Evolutionary conservation across 1,140 invertebrate genomes (phyloP).

Genomic region (Neelides sp.): DNA sequence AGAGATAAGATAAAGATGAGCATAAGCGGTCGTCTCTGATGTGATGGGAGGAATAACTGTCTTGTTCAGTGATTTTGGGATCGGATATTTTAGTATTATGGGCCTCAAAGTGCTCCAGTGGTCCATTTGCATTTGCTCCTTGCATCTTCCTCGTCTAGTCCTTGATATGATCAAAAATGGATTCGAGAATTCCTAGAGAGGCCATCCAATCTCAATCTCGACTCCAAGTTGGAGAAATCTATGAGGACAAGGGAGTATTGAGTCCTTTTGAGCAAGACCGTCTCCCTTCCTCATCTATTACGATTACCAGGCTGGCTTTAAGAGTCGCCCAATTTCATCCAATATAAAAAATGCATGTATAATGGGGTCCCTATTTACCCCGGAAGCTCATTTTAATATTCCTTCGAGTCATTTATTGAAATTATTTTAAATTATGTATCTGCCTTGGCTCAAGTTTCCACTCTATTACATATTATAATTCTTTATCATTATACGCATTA

Average conservation of each 20-base stretch:
- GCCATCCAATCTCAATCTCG: too few species aligned
- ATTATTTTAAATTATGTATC: too few species aligned
- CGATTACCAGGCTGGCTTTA: neutral
- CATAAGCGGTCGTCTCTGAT: neutral
- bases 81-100: conserved; percentile 26
- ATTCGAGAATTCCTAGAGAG: too few species aligned
- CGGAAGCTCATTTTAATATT: too few species aligned
- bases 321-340: neutral
- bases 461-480: too few species aligned
- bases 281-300: conserved; percentile 8
- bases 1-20: neutral
- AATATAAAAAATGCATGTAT: too few species aligned
- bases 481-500: too few species aligned
- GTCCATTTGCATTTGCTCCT: conserved; percentile 22
- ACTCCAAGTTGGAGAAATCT: too few species aligned
- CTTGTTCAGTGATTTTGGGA: conserved; percentile 19
- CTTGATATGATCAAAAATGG: conserved; percentile 22
- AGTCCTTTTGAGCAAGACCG: conserved; percentile 9
- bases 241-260: too few species aligned
- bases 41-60: neutral
- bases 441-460: too few species aligned
- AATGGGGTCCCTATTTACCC: too few species aligned
- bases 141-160: neutral
- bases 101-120: conserved; percentile 11
- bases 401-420: too few species aligned